Evolutionary conservation across 2,113 vertebrate species (phyloP), one percentile per base, ranked within the genome.

Genomic region (Chitala chitala): DNA sequence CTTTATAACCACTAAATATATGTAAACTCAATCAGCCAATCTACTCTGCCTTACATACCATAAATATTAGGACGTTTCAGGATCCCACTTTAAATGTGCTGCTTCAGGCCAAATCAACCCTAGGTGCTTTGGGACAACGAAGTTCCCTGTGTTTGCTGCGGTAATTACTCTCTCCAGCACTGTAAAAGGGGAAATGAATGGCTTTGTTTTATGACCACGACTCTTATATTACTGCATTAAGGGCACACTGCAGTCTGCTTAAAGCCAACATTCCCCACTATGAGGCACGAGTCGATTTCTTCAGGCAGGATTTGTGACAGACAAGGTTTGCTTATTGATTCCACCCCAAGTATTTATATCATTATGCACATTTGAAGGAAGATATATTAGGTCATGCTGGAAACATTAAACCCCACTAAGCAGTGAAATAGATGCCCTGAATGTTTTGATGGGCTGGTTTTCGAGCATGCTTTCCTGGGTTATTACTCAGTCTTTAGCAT

Each of bases 351-450:
- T 42, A 73, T 50, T 29, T 9, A 24, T 44, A 64, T 29, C 17
- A 50, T 48, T 48, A 33, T 5, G 29, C 12, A 50, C 87, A 85
- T 84, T 85, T 83, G 79, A 74, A 72, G 72, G 36, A 29, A 84
- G 83, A 88, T 86, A 76, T 84, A 82, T 80, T 50, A 73, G 55
- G 63, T 48, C 74, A 78, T 79, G 48, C 54, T 69, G 78, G 74
- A 80, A 76, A 77, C 78, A 80, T 86, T 84, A 87, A 84, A 76
- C 73, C 48, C 82, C 84, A 84, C 86, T 87, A 86, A 79, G 76
- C 79, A 75, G 72, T 79, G 61, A 71, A 76, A 84, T 80, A 79
- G 79, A 86, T 86, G 82, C 75, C 69, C 61, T 44, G 72, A 69
- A 75, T 64, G 77, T 73, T 82, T 86, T 87, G 85, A 86, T 70